Percentiles rank a stretch among this genome's conserved stretches.
Evolutionary conservation across 2,797 vertebrate genomes (phyloP).

Genomic region (Dicrostonyx torquatus): DNA sequence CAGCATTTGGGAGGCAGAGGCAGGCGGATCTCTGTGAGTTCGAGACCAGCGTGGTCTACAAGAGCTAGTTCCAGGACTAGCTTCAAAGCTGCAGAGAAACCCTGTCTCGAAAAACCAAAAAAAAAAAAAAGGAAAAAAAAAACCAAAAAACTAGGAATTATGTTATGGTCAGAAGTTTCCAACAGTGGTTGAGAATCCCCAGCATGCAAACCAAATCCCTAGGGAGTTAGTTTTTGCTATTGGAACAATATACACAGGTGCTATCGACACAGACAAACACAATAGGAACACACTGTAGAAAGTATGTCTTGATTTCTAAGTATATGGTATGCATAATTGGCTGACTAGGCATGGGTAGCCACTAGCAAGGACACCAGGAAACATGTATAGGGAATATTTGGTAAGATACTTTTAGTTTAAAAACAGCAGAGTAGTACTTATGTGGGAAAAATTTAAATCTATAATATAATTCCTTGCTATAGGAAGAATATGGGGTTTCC

Average conservation of each 20-base stretch:
- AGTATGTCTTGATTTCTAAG: background rate
- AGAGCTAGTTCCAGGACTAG: too few relatives aligned
- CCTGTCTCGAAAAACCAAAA: too few relatives aligned
- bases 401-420: background rate
- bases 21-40: too few relatives aligned
- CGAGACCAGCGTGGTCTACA: too few relatives aligned
- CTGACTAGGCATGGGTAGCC: background rate
- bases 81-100: too few relatives aligned
- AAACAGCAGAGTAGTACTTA: background rate
- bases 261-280: background rate
- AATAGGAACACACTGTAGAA: background rate
- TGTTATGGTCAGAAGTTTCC: background rate
- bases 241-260: background rate
- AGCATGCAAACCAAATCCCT: background rate
- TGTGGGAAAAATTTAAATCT: background rate
- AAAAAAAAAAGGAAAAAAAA: too few relatives aligned
- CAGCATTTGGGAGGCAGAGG: too few relatives aligned
- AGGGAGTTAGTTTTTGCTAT: background rate
- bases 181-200: background rate
- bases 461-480: background rate
- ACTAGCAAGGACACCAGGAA: background rate
- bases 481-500: background rate
- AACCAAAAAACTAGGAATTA: background rate
- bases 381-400: background rate
- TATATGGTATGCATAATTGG: background rate